Evolutionary conservation across 2,797 vertebrate genomes (phyloP), one percentile per base, ranked within the genome.

Genomic region (Neostethus bicornis): DNA sequence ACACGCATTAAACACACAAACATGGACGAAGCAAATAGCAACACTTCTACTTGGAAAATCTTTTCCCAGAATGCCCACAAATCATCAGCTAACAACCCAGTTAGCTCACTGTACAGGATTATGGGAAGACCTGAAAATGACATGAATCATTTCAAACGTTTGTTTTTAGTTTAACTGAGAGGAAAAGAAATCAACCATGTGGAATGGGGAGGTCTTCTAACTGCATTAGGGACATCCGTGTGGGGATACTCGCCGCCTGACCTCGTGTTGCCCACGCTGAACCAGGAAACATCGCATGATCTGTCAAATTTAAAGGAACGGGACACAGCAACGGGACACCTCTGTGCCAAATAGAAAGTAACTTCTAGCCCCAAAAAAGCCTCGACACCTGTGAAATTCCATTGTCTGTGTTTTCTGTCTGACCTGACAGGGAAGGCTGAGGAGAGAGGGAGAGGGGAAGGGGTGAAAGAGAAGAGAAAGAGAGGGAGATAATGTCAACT

Each of bases 141-240:
- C 0, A 8, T 12, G 31, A 56, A 44, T 20, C 31, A 11, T 47
- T 43, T 19, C 6, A 43, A 38, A 26, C 7, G 16, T 57, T 65
- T 65, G 32, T 51, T 65, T 65, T 51, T 16, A 20, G 32, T 51
- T 31, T 42, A 32, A 48, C 51, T 5, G 46, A 57, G 0, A 61
- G 31, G 39, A 61, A 61, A 32, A 46, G 62, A 37, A 26, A 32
- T 24, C 19, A 50, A 23, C 26, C 19, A 19, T 5, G 41, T 44
- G 16, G 31, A 50, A 45, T n/a, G 13, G n/a, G n/a, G 32, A 28
- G 16, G 4, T 46, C n/a, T 55, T 7, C 51, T 32, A 21, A 43
- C 51, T 24, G 24, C 28, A 55, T 25, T 17, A 25, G 19, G 24
- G 41, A 7, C 23, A 24, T 34, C 44, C 20, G 9, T 16, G 25